Percentiles rank a stretch among this genome's conserved stretches.
phyloP scores from a whole-genome alignment of 2,888 invertebrate genomes.

The Limnephilus auricula region DNA sequence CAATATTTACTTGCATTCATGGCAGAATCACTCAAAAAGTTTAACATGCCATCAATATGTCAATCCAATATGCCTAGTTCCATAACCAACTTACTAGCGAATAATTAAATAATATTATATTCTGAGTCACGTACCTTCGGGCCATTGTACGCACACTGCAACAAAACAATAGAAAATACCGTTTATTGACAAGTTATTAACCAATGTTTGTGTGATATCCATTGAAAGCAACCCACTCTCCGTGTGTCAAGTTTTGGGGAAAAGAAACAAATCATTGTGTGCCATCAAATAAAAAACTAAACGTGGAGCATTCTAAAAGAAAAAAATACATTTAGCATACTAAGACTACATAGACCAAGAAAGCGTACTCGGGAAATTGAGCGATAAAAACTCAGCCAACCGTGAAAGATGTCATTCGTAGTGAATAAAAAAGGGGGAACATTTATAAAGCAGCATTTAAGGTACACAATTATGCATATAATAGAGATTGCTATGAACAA shows the following conservation, averaged over 20 bases:
- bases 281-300: constrained; percentile 21
- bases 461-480: constrained; percentile 16
- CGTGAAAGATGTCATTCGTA: constrained; percentile 47
- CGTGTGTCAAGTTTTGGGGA: background rate
- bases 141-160: constrained; percentile 95
- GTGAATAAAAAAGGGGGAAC: constrained; percentile 31
- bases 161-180: constrained; percentile 75
- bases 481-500: constrained; percentile 21
- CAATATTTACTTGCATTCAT: constrained; percentile 66
- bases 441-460: constrained; percentile 30
- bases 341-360: constrained; percentile 48
- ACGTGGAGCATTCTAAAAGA: constrained; percentile 21
- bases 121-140: constrained; percentile 83
- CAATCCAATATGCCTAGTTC: constrained; percentile 66
- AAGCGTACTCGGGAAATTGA: constrained; percentile 49
- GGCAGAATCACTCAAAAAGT: constrained; percentile 66
- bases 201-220: background rate
- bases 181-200: constrained; percentile 45
- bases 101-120: constrained; percentile 52
- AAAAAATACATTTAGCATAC: background rate
- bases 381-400: constrained; percentile 50
- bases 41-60: constrained; percentile 67
- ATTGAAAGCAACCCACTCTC: constrained; percentile 49
- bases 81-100: constrained; percentile 66
- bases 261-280: background rate